Evolutionary conservation across 1,140 invertebrate genomes (phyloP).

Genomic region (Archivesica marissinica): DNA sequence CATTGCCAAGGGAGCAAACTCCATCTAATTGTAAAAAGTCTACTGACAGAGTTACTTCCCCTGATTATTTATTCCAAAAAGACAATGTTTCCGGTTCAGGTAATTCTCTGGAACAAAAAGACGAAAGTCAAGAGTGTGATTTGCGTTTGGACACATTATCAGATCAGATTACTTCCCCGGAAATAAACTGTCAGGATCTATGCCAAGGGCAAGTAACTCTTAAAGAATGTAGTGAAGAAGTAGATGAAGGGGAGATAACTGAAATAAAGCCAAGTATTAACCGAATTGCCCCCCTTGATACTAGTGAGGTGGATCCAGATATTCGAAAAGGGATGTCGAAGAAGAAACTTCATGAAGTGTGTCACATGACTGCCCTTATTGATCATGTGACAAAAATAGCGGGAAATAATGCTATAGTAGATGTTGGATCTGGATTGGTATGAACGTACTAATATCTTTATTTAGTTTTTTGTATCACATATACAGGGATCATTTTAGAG

Average conservation of each 20-base stretch:
- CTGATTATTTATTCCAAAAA: too few relatives aligned
- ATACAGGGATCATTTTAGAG: too few relatives aligned
- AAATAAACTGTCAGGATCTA: too few relatives aligned
- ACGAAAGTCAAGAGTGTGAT: too few relatives aligned
- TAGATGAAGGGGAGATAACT: neutral
- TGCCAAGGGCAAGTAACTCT: too few relatives aligned
- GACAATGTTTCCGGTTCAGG: too few relatives aligned
- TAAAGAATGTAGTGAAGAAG: neutral
- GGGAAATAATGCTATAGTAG: slow-evolving; percentile 67
- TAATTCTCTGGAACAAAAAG: too few relatives aligned
- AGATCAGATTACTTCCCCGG: too few relatives aligned
- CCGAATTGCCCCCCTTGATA: neutral
- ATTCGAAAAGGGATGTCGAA: slow-evolving; percentile 72
- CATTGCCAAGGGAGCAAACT: slow-evolving; percentile 47
- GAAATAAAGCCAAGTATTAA: neutral
- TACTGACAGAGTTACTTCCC: too few relatives aligned
- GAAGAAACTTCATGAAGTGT: slow-evolving; percentile 79
- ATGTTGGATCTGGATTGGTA: slow-evolving; percentile 85
- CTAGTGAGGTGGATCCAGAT: slow-evolving; percentile 42
- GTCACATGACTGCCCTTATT: slow-evolving; percentile 74
- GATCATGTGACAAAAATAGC: slow-evolving; percentile 63
- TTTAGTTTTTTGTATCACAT: neutral
- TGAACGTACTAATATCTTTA: slow-evolving; percentile 62
- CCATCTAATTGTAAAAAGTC: too few relatives aligned
- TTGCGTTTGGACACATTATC: too few relatives aligned